A percentile compares a stretch with the other conserved stretches of the same genome.
These are phyloP conservation scores for Sesamia inferens DNA, from an alignment of 2,888 invertebrate species.

Conservation along the genomic window DNA sequence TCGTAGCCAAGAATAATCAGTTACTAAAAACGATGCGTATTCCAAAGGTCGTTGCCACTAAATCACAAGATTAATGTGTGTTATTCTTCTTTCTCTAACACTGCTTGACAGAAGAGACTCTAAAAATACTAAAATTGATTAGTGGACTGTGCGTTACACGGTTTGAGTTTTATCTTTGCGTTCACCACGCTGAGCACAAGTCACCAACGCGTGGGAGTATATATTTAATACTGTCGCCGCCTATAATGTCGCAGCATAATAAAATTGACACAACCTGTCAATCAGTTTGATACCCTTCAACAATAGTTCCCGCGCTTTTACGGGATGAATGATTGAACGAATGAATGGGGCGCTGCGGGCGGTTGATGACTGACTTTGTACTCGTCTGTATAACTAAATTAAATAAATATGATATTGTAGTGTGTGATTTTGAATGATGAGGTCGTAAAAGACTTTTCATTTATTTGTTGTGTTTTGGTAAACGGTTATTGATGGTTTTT, in stretches of 20 bases:
- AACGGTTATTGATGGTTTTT: constrained; percentile 57
- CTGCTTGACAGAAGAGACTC: constrained; percentile 45
- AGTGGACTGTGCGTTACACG: constrained; percentile 44
- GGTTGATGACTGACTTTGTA: constrained; percentile 68
- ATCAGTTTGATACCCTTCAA: constrained; percentile 59
- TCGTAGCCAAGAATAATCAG: constrained; percentile 42
- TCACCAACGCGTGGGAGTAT: constrained; percentile 59
- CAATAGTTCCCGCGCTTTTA: constrained; percentile 71
- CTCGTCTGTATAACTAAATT: constrained; percentile 69
- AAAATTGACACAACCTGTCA: constrained; percentile 55
- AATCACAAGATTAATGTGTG: constrained; percentile 53
- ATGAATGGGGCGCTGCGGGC: constrained; percentile 70
- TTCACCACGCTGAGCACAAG: constrained; percentile 39
- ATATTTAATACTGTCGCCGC: constrained; percentile 57
- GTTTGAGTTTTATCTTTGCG: constrained; percentile 56
- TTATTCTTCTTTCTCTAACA: constrained; percentile 52
- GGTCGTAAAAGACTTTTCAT: constrained; percentile 44
- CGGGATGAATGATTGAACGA: constrained; percentile 70
- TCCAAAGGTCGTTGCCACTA: constrained; percentile 60
- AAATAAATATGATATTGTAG: constrained; percentile 66
- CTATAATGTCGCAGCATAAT: constrained; percentile 22
- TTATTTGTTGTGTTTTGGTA: constrained; percentile 54
- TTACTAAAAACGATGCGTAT: constrained; percentile 43
- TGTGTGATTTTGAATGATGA: constrained; percentile 60
- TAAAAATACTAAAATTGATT: constrained; percentile 60